Evolutionary conservation across 2,797 vertebrate genomes (phyloP), one percentile per base, ranked within the genome.

Genomic region (Leucoraja ocellata): DNA sequence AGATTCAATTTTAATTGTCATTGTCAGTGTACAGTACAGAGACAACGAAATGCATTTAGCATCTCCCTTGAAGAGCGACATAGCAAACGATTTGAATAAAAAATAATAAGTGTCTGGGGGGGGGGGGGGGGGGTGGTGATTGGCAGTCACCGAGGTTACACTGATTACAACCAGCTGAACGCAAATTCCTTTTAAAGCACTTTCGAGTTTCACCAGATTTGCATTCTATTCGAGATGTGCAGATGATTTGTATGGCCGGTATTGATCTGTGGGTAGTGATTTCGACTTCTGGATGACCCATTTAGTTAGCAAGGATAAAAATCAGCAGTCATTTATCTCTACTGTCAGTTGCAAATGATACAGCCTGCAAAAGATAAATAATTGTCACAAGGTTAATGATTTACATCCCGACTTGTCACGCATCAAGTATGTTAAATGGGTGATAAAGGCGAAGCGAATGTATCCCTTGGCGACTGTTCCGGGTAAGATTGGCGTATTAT

Each of bases 321-420:
- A 80, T 76, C 39, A 74, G 23, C 88, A 28, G 39, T 28, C 68
- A 0, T 54, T 91, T 92, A n/a, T 58, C 90, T 92, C 4, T 11
- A 76, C 23, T 25, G 46, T 25, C 10, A 28, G 65, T 91, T 71
- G 61, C 63, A 91, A 5, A 91, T 0, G 61, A 21, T 68, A 16
- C 36, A 74, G 25, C 14, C 36, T 25, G 90, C 16, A 28, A 46
- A 23, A 91, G 36, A 88, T 65, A 88, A 68, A 32, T 88, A 88
- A 88, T 88, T 88, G 84, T 18, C 84, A 54, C 39, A 16, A 58
- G 71, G 71, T 76, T 92, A 92, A 92, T 92, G 39, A 92, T 92
- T 76, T 92, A 76, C 68, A n/a, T 8, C 39, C 2, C 3, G 14
- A 8, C 21, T 61, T 65, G n/a, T n/a, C 36, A 74, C 0, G 18